Percentiles rank a stretch among this genome's conserved stretches.
Evolutionary conservation across 2,113 vertebrate species (phyloP).

Genomic region (Haliaeetus leucogaster): DNA sequence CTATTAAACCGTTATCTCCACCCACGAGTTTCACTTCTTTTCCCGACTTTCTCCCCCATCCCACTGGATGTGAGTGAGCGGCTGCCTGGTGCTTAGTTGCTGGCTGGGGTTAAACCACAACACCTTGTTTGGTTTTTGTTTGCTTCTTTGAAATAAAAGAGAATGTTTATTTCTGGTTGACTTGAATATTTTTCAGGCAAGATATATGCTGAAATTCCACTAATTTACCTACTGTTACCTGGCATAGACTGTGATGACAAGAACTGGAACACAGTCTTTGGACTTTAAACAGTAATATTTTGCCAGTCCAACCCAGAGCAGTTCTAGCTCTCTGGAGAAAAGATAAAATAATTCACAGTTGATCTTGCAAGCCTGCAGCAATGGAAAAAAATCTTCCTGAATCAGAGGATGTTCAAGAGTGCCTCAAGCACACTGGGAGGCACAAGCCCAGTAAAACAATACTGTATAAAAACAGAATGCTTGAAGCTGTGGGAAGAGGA

Average conservation of each 20-base stretch:
- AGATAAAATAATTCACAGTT: background rate
- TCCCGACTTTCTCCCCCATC: no score
- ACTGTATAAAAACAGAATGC: background rate
- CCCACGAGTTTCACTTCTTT: no score
- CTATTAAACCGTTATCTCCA: no score
- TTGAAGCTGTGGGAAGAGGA: background rate
- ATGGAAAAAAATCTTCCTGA: background rate
- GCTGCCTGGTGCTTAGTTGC: no score
- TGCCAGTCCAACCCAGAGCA: background rate
- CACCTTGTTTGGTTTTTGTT: background rate
- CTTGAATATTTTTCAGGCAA: background rate
- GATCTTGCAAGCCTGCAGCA: conserved; percentile 5
- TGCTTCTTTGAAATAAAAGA: background rate
- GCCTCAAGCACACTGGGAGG: conserved; percentile 11
- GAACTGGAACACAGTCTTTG: background rate
- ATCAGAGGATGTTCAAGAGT: background rate
- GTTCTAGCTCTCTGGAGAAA: background rate
- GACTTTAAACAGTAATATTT: background rate
- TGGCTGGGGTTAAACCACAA: no score
- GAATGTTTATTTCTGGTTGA: background rate
- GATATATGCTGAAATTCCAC: background rate
- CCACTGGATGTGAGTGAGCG: no score
- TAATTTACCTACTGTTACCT: background rate
- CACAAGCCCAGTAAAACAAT: background rate
- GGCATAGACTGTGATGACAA: background rate